Base-by-base conservation (phyloP, 2,888 invertebrate genomes). In the Ceriagrion tenellum region DNA sequence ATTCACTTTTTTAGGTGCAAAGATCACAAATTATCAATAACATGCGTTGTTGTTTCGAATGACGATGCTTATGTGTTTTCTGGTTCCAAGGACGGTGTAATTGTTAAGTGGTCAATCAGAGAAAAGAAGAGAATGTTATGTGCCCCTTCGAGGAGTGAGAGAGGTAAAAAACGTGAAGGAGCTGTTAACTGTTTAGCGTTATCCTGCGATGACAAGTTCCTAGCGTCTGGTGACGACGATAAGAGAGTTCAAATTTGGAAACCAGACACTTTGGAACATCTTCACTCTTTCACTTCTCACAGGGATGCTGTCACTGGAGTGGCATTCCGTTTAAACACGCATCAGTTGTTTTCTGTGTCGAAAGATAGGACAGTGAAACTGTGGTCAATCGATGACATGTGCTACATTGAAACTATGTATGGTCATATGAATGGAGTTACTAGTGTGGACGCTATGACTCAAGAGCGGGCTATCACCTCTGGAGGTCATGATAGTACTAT, bases 351-450 rank as follows among this genome's bases (percentile, higher is more conserved):
- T 96, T 97, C 97, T 96, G 90, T 90, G n/a, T 95, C 20, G 95
- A 96, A 98, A 96, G 99, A 99, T 96, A 97, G 98, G 96, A 98
- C 98, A 30, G 98, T 99, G 0, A 99, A 99, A 97, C 98, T 99
- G 95, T 99, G 99, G 99, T 99, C 99, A 96, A 97, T 99, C 95
- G 99, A 99, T 97, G 99, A 99, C 97, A 98, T 99, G 99, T 98
- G 98, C 2, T 99, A 99, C 97, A 98, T 99, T 20, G 99, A 99
- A 97, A 99, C 99, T 95, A 97, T 99, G 97, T 98, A 96, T 97
- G 99, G 99, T 8, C 99, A 99, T 97, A 99, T 99, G 97, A 98
- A 98, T 96, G 97, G 97, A 3, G 98, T 99, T 18, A 98, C 98
- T 10, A 98, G 98, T 18, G 98, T 99, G 96, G 99, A 99, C 97